Percentiles rank a stretch among this genome's conserved stretches.
These are phyloP conservation scores for Papilio dardanus DNA, from an alignment of 1,140 invertebrate genomes.

Conservation along the genomic window DNA sequence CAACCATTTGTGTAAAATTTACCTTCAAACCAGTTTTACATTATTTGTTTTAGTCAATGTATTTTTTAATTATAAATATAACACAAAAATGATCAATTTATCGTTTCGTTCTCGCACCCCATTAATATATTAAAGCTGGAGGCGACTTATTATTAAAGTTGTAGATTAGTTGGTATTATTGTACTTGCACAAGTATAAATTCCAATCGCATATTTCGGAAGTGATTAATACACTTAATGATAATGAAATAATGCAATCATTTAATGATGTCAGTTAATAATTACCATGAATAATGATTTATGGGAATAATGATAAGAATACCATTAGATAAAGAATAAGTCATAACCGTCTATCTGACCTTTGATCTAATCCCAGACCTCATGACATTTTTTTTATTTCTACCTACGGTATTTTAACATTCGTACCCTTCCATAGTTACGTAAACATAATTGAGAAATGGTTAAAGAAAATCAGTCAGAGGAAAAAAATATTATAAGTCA, in stretches of 20 bases:
- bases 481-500: neutral
- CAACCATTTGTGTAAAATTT: slow-evolving; percentile 1
- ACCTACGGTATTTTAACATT: neutral
- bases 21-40: too few species aligned
- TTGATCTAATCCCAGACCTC: neutral
- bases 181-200: neutral
- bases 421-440: too few species aligned
- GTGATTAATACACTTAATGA: neutral
- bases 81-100: too few species aligned
- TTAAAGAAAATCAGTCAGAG: neutral
- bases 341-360: neutral
- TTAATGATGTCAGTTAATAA: neutral
- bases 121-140: too few species aligned
- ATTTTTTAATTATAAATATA: too few species aligned
- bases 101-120: too few species aligned
- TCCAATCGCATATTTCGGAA: neutral
- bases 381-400: neutral
- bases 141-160: too few species aligned
- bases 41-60: too few species aligned
- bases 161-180: too few species aligned
- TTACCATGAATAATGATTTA: neutral
- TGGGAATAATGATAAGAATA: neutral
- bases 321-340: neutral
- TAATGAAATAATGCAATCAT: neutral
- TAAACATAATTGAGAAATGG: neutral